phyloP scores from a whole-genome alignment of 1,140 invertebrate species.

The Zaprionus ghesquierei region DNA sequence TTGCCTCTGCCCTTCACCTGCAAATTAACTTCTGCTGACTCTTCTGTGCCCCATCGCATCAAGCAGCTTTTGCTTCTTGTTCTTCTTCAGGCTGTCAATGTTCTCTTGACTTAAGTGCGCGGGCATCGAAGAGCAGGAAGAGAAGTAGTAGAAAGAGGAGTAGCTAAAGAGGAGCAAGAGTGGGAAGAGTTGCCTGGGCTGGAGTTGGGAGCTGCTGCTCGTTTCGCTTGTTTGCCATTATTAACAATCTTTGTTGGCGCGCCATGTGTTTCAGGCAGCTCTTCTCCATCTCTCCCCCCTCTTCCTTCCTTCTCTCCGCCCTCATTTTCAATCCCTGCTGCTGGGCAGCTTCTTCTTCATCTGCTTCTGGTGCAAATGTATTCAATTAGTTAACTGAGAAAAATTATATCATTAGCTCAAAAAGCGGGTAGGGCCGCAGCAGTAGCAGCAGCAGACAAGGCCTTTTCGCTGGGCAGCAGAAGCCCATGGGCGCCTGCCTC shows the following conservation, averaged over 20 bases:
- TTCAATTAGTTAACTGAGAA: slow-evolving; percentile 81
- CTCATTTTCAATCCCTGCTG: background rate
- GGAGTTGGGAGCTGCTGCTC: slow-evolving; percentile 31
- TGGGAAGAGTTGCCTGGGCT: background rate
- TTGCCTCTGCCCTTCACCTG: slow-evolving; percentile 26
- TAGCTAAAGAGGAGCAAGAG: background rate
- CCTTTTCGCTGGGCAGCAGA: slow-evolving; percentile 14
- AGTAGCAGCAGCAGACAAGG: background rate
- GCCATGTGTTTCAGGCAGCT: slow-evolving; percentile 53
- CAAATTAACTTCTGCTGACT: slow-evolving; percentile 35
- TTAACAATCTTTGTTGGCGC: slow-evolving; percentile 79
- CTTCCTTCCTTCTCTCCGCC: background rate
- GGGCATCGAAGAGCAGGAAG: slow-evolving; percentile 15
- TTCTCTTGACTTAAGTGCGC: slow-evolving; percentile 28
- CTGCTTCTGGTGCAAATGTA: slow-evolving; percentile 64
- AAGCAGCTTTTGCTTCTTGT: slow-evolving; percentile 1
- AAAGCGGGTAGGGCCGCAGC: background rate
- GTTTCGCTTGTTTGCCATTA: slow-evolving; percentile 78
- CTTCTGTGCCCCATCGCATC: slow-evolving; percentile 26
- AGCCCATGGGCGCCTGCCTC: background rate
- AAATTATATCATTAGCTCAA: slow-evolving; percentile 78
- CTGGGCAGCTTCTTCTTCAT: background rate
- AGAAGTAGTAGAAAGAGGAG: background rate
- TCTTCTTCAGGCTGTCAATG: slow-evolving; percentile 23
- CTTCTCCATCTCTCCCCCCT: background rate